A percentile compares a stretch with the other conserved stretches of the same genome.
Evolutionary conservation across 2,113 vertebrate genomes (phyloP).

Genomic region (Ellobius talpinus): DNA sequence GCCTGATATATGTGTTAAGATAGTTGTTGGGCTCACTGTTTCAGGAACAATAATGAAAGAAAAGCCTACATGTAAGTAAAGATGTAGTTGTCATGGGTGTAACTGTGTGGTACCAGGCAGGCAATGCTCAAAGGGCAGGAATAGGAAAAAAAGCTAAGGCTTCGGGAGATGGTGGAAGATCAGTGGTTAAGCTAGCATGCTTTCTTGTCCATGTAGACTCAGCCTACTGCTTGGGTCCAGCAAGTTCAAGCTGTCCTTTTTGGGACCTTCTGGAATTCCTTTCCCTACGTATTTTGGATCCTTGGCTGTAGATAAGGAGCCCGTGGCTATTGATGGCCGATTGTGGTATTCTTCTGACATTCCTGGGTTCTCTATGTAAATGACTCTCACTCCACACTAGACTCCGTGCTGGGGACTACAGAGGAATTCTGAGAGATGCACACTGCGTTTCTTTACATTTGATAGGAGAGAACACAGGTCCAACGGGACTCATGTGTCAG

Average conservation of each 20-base stretch:
- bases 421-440: background rate
- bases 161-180: background rate
- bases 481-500: background rate
- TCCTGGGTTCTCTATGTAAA: background rate
- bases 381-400: accelerated
- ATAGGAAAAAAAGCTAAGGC: background rate
- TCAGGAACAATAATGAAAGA: background rate
- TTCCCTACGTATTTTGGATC: background rate
- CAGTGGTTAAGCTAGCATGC: background rate
- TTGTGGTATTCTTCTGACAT: background rate
- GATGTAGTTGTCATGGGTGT: background rate
- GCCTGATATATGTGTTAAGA: background rate
- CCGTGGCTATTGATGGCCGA: accelerated
- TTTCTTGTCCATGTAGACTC: background rate
- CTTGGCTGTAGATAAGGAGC: background rate
- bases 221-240: background rate
- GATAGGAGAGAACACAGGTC: background rate
- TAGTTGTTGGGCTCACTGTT: too few relatives aligned
- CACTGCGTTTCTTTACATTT: background rate
- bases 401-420: background rate
- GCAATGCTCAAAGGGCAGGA: too few relatives aligned
- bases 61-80: background rate
- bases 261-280: background rate
- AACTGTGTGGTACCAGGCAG: background rate
- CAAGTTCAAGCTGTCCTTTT: background rate